These are phyloP conservation scores for Anastatus disparis DNA, from an alignment of 1,140 invertebrate genomes.

Conservation along the genomic window DNA sequence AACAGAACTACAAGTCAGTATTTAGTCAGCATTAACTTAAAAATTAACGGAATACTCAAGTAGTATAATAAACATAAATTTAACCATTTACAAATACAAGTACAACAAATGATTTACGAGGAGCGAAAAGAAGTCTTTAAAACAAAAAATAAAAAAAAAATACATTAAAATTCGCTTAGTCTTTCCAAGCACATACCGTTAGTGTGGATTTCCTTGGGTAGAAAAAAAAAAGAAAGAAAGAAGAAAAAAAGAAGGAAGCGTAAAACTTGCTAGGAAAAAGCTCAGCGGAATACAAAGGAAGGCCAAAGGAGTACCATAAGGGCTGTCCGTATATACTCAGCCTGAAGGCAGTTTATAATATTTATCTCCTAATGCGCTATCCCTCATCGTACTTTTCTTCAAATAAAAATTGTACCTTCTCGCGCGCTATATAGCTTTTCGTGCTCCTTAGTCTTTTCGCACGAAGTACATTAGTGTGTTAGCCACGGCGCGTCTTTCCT, in stretches of 20 bases:
- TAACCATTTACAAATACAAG: too few relatives aligned
- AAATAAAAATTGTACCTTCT: slow-evolving; percentile 16
- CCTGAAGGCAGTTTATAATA: slow-evolving; percentile 35
- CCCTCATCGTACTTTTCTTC: slow-evolving; percentile 9
- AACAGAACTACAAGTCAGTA: too few relatives aligned
- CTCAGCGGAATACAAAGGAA: slow-evolving; percentile 23
- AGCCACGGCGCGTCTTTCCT: slow-evolving; percentile 8
- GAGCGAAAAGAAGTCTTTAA: too few relatives aligned
- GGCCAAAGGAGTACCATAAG: neutral
- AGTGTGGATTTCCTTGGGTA: neutral
- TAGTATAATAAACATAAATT: too few relatives aligned
- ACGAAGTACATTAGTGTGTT: slow-evolving; percentile 27
- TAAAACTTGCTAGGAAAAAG: slow-evolving; percentile 5
- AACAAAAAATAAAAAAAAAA: neutral
- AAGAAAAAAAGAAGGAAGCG: too few relatives aligned
- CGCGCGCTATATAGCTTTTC: too few relatives aligned
- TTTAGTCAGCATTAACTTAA: too few relatives aligned
- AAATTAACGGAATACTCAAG: too few relatives aligned
- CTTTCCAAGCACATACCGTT: neutral
- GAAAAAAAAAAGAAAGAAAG: too few relatives aligned
- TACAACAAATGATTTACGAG: too few relatives aligned
- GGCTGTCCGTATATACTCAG: too few relatives aligned
- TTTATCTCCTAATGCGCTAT: slow-evolving; percentile 38
- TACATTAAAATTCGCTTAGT: slow-evolving; percentile 29
- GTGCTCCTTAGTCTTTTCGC: slow-evolving; percentile 33